Percentiles rank a stretch among this genome's conserved stretches.
These are phyloP conservation scores for Sinotaia quadrata DNA, from an alignment of 2,888 invertebrate species.

Conservation along the genomic window DNA sequence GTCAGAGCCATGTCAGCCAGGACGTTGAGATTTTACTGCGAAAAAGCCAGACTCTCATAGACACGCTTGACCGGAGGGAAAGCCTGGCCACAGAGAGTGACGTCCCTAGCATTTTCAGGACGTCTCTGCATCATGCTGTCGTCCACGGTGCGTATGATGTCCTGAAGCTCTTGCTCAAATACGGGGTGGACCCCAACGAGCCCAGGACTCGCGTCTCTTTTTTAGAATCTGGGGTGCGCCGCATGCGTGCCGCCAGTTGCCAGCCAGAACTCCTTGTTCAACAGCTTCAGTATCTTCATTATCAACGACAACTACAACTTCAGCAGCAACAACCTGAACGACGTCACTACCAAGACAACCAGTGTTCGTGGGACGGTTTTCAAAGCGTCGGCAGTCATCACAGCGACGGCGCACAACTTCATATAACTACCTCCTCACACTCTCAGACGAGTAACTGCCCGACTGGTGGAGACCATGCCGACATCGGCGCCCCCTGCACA, in stretches of 20 bases:
- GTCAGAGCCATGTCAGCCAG: constrained; percentile 59
- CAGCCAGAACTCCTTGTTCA: constrained; percentile 14
- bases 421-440: neutral
- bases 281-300: constrained; percentile 17
- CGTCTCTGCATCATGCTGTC: constrained; percentile 77
- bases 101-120: constrained; percentile 74
- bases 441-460: neutral
- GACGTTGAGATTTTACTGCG: constrained; percentile 70
- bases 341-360: constrained; percentile 1
- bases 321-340: constrained; percentile 18
- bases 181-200: constrained; percentile 77
- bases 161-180: constrained; percentile 75
- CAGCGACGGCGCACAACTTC: constrained; percentile 1
- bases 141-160: constrained; percentile 76
- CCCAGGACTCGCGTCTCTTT: constrained; percentile 48
- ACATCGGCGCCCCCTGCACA: neutral
- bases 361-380: constrained; percentile 13
- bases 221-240: neutral
- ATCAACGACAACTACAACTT: constrained; percentile 13
- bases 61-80: constrained; percentile 66
- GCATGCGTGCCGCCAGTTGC: neutral
- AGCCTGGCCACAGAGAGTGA: constrained; percentile 66
- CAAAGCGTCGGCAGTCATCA: constrained; percentile 24
- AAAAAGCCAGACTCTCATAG: constrained; percentile 69
- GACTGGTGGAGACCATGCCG: neutral